A percentile compares a stretch with the other conserved stretches of the same genome.
These are phyloP conservation scores for Vulpes vulpes DNA, from an alignment of 2,113 vertebrate species.

Conservation along the genomic window DNA sequence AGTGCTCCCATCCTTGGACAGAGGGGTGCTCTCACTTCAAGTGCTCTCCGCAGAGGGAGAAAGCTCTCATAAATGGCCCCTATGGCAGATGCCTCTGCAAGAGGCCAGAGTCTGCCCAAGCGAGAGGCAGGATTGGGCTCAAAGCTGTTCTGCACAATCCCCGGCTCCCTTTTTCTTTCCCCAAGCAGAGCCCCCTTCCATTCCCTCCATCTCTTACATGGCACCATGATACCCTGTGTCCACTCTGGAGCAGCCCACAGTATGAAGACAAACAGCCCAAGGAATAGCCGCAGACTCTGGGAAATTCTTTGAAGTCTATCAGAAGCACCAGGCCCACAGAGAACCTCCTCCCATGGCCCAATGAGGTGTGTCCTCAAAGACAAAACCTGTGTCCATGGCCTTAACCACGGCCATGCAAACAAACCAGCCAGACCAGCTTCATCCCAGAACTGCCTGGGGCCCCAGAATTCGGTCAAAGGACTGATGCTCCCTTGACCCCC, in stretches of 20 bases:
- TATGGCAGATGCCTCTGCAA: neutral
- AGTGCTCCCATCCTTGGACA: neutral
- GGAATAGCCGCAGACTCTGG: neutral
- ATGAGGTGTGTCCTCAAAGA: neutral
- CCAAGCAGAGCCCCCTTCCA: neutral
- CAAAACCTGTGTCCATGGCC: neutral
- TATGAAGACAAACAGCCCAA: neutral
- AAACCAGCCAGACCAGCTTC: neutral
- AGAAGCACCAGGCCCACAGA: neutral
- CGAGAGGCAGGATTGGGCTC: neutral
- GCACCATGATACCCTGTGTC: neutral
- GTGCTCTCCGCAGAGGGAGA: no score
- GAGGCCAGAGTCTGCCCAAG: neutral
- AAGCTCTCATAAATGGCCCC: no score
- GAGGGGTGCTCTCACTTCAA: neutral
- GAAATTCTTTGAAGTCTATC: neutral
- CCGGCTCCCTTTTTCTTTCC: neutral
- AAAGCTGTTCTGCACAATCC: neutral
- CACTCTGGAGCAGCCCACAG: neutral
- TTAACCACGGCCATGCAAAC: neutral
- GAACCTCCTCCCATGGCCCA: neutral
- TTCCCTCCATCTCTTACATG: neutral
- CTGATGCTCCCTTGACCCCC: accelerated
- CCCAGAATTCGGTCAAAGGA: neutral
- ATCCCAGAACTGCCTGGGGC: neutral